These are phyloP conservation scores for Stictonetta naevosa DNA, from an alignment of 2,113 vertebrate genomes.

Conservation along the genomic window DNA sequence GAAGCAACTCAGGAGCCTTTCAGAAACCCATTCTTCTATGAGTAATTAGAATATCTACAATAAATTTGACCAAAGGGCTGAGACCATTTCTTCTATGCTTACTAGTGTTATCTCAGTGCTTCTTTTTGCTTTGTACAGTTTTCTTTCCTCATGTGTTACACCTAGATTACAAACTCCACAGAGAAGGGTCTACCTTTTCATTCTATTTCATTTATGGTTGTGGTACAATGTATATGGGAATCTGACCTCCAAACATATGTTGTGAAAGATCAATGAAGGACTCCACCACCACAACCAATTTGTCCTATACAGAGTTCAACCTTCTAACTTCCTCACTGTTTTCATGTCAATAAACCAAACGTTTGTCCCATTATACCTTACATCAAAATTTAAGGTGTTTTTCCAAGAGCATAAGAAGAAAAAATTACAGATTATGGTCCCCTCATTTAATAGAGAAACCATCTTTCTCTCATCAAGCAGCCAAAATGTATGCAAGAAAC, in stretches of 20 bases:
- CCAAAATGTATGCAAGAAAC: not conserved
- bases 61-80: not conserved
- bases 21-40: not conserved
- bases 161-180: not conserved
- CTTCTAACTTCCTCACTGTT: not conserved
- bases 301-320: not conserved
- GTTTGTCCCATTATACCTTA: not conserved
- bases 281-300: not conserved
- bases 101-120: not conserved
- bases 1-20: not conserved
- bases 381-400: not conserved
- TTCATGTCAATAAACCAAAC: not conserved
- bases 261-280: not conserved
- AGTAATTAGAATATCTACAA: not conserved
- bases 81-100: not conserved
- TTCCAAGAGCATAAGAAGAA: not conserved
- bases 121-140: not conserved
- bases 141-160: not conserved
- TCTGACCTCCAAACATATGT: not conserved
- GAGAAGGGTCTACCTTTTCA: not conserved
- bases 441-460: not conserved
- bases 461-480: not conserved
- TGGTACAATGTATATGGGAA: not conserved
- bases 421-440: not conserved
- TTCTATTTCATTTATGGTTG: not conserved